phyloP scores from a whole-genome alignment of 2,113 vertebrate species.

The Turdus rufiventris region DNA sequence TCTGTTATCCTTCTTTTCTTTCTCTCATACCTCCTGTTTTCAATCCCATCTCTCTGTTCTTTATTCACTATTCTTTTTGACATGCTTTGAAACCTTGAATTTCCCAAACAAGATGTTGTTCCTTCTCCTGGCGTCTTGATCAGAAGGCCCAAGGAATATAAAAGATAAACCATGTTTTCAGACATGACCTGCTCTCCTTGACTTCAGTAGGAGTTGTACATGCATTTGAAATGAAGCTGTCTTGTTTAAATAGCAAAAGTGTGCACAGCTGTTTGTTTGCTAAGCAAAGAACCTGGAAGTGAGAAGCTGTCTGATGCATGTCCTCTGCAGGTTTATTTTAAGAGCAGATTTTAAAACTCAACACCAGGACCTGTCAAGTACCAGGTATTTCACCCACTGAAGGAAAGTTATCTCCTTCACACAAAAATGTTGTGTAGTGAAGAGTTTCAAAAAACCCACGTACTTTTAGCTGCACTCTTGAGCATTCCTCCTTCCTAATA shows the following conservation, averaged over 20 bases:
- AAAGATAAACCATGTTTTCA: neutral
- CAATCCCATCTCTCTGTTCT: neutral
- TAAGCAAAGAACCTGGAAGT: neutral
- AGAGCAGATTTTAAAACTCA: constrained; percentile 1
- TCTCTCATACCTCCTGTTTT: neutral
- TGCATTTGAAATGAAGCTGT: neutral
- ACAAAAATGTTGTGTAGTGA: neutral
- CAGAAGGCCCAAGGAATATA: neutral
- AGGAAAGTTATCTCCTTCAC: neutral
- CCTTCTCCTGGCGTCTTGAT: neutral
- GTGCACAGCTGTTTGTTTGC: neutral
- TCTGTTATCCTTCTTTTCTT: neutral
- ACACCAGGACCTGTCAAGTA: neutral
- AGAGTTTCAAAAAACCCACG: neutral
- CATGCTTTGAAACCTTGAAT: neutral
- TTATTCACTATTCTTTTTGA: constrained; percentile 22
- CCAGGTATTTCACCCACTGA: neutral
- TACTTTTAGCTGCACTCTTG: neutral
- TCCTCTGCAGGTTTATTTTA: neutral
- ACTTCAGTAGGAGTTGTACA: neutral
- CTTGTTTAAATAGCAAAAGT: constrained; percentile 28
- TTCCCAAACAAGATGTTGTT: neutral
- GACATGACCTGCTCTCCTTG: neutral
- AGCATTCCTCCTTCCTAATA: neutral
- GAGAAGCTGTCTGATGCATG: neutral